phyloP scores from a whole-genome alignment of 2,797 vertebrate genomes.

The Hipposideros larvatus region DNA sequence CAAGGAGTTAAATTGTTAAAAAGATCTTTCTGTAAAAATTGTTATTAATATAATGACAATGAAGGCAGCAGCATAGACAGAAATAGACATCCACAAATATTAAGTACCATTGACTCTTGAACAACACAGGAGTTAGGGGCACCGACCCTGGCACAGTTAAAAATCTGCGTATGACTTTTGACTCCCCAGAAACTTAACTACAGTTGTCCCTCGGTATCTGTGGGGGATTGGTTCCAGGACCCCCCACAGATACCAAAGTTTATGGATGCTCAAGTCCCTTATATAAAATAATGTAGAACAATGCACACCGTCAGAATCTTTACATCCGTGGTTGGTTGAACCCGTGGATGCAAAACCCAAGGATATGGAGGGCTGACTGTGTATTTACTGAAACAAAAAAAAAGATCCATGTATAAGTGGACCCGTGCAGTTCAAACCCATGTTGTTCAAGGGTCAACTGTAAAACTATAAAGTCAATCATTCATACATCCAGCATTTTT shows the following conservation, averaged over 20 bases:
- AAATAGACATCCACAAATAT: background rate
- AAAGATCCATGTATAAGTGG: background rate
- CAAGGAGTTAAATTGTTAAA: slow-evolving; percentile 44
- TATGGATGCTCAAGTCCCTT: background rate
- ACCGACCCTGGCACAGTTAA: background rate
- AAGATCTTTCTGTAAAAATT: slow-evolving; percentile 6
- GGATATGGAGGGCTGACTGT: background rate
- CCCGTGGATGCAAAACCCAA: background rate
- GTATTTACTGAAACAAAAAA: background rate
- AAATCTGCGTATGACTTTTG: background rate
- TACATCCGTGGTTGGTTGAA: background rate
- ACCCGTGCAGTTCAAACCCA: background rate
- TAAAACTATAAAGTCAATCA: background rate
- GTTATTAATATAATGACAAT: background rate
- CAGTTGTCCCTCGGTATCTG: background rate
- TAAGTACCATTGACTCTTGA: background rate
- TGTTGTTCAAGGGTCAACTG: background rate
- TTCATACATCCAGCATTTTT: background rate
- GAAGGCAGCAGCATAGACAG: background rate
- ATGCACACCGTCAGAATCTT: background rate
- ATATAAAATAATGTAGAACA: background rate
- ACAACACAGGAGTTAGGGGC: too few relatives aligned
- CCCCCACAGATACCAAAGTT: background rate
- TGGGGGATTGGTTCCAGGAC: background rate
- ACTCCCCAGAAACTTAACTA: background rate